These are phyloP conservation scores for Leptobrachium leishanense DNA, from an alignment of 2,113 vertebrate species.

Conservation along the genomic window DNA sequence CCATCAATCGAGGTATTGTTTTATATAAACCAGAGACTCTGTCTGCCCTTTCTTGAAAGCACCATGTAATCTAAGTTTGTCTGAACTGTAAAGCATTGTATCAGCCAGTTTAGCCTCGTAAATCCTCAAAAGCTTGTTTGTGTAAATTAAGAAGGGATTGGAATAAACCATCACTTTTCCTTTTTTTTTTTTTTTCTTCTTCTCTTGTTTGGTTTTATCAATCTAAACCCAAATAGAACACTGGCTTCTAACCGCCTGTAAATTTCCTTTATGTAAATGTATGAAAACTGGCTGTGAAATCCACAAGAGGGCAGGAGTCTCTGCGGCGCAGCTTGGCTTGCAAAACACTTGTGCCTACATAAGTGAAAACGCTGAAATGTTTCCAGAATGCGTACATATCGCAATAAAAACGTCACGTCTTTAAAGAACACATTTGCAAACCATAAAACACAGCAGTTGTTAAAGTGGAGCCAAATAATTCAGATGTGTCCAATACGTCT, in stretches of 20 bases:
- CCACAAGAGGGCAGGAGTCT: conserved; percentile 58
- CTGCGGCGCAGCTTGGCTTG: conserved; percentile 51
- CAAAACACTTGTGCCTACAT: neutral
- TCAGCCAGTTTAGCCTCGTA: conserved; percentile 25
- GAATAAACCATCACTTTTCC: conserved; percentile 21
- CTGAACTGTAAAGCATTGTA: conserved; percentile 37
- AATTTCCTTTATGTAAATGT: neutral
- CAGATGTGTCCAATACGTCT: conserved; percentile 1
- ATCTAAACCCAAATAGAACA: conserved; percentile 11
- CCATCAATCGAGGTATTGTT: conserved; percentile 39
- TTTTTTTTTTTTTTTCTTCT: conserved; percentile 54
- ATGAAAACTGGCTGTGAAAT: conserved; percentile 36
- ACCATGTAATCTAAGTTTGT: conserved; percentile 22
- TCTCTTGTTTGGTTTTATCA: conserved; percentile 6
- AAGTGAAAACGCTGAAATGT: conserved; percentile 6
- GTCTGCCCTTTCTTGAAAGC: conserved; percentile 42
- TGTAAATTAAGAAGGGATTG: conserved; percentile 43
- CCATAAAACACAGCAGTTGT: conserved; percentile 6
- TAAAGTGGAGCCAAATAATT: neutral
- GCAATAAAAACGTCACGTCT: neutral
- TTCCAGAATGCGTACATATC: conserved; percentile 15
- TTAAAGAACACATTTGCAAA: conserved; percentile 16
- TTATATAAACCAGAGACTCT: conserved; percentile 32
- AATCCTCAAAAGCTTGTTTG: conserved; percentile 48
- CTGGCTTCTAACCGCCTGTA: neutral